These are phyloP conservation scores for Pachyrhynchus sulphureomaculatus DNA, from an alignment of 1,140 invertebrate species.

Conservation along the genomic window DNA sequence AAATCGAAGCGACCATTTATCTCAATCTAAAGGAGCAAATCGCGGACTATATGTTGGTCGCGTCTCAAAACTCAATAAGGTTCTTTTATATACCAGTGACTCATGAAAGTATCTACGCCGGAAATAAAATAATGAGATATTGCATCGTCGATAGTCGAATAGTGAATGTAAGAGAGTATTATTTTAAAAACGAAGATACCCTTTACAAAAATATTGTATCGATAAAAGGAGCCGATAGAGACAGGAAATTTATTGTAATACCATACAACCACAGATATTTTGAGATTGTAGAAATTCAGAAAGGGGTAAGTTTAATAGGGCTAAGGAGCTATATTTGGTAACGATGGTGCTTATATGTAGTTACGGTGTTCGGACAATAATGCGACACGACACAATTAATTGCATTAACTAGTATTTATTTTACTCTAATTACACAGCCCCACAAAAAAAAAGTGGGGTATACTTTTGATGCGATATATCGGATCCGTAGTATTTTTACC, in stretches of 20 bases:
- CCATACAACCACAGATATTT: constrained; percentile 39
- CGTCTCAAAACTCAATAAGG: constrained; percentile 39
- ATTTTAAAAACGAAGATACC: constrained; percentile 26
- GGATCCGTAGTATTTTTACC: no score
- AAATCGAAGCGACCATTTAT: constrained; percentile 28
- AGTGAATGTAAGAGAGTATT: constrained; percentile 26
- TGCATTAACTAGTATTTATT: no score
- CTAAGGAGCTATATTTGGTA: background rate
- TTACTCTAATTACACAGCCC: no score
- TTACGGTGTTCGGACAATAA: no score
- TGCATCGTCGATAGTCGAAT: constrained; percentile 37
- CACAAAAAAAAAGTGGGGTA: no score
- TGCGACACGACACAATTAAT: no score
- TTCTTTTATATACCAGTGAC: constrained; percentile 43
- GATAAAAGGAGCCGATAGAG: constrained; percentile 30
- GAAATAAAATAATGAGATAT: constrained; percentile 41
- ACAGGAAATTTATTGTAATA: constrained; percentile 41
- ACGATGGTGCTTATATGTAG: no score
- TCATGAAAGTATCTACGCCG: constrained; percentile 33
- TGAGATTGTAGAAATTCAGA: constrained; percentile 38
- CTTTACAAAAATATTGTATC: constrained; percentile 33
- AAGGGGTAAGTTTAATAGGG: constrained; percentile 36
- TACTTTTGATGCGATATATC: no score
- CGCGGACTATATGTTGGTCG: constrained; percentile 37
- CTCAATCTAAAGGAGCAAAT: constrained; percentile 32